Evolutionary conservation across 2,888 invertebrate genomes (phyloP).

Genomic region (Lottia gigantea): DNA sequence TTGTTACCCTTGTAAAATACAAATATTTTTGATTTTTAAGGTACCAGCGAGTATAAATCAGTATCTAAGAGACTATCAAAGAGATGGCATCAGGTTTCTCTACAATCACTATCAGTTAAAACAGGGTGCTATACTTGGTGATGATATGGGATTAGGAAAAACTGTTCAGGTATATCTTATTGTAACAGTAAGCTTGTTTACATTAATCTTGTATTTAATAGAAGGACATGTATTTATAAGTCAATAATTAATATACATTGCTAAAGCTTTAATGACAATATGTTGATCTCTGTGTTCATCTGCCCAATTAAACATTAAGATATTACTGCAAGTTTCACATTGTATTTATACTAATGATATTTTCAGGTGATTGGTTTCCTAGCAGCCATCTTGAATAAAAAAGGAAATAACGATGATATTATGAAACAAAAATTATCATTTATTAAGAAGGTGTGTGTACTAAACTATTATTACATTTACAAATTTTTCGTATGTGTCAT

Average conservation of each 20-base stretch:
- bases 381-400: constrained; percentile 57
- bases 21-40: constrained; percentile 32
- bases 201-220: too few relatives aligned
- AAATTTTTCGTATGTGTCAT: too few relatives aligned
- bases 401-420: constrained; percentile 57
- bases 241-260: too few relatives aligned
- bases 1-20: too few relatives aligned
- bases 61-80: constrained; percentile 64
- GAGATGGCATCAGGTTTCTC: constrained; percentile 60
- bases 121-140: constrained; percentile 61
- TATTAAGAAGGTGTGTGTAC: constrained; percentile 51
- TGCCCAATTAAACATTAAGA: too few relatives aligned
- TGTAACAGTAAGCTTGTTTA: too few relatives aligned
- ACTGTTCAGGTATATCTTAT: constrained; percentile 64
- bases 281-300: too few relatives aligned
- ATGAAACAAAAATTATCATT: constrained; percentile 56
- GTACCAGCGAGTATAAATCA: constrained; percentile 61
- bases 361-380: constrained; percentile 61
- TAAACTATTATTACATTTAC: too few relatives aligned
- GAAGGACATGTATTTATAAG: too few relatives aligned
- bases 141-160: constrained; percentile 67
- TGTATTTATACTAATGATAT: too few relatives aligned
- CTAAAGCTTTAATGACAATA: too few relatives aligned
- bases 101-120: constrained; percentile 51
- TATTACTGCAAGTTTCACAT: too few relatives aligned